phyloP scores from a whole-genome alignment of 2,113 vertebrate species.

The Ceyx melanurus region DNA sequence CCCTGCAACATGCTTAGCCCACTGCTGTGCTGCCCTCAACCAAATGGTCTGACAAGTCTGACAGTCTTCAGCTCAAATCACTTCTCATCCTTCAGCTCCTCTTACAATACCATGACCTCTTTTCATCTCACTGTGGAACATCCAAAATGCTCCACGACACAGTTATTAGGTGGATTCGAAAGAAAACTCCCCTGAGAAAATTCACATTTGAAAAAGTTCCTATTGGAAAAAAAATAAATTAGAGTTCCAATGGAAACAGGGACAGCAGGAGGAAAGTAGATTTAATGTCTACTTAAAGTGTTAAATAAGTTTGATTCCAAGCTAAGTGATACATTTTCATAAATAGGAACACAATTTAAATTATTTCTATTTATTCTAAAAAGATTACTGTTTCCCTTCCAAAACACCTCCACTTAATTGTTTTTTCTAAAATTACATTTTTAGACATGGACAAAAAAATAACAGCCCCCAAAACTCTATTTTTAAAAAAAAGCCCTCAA shows the following conservation, averaged over 20 bases:
- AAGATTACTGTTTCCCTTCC: neutral
- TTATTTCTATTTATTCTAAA: neutral
- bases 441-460: neutral
- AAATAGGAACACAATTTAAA: neutral
- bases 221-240: neutral
- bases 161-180: neutral
- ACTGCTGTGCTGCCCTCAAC: neutral
- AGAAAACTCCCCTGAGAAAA: slow-evolving; percentile 12
- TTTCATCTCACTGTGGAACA: neutral
- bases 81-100: neutral
- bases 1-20: accelerated
- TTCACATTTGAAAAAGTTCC: neutral
- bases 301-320: slow-evolving; percentile 1
- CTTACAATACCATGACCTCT: neutral
- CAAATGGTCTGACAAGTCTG: neutral
- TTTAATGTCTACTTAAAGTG: neutral
- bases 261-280: neutral
- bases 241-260: neutral
- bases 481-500: neutral
- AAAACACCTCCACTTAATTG: neutral
- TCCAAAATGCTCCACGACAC: neutral
- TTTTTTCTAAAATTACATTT: neutral
- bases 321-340: neutral
- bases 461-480: neutral
- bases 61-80: neutral